Percentiles rank a stretch among this genome's conserved stretches.
Conservation (phyloP, 2,113 vertebrate genomes). For the Donacobius atricapilla region DNA sequence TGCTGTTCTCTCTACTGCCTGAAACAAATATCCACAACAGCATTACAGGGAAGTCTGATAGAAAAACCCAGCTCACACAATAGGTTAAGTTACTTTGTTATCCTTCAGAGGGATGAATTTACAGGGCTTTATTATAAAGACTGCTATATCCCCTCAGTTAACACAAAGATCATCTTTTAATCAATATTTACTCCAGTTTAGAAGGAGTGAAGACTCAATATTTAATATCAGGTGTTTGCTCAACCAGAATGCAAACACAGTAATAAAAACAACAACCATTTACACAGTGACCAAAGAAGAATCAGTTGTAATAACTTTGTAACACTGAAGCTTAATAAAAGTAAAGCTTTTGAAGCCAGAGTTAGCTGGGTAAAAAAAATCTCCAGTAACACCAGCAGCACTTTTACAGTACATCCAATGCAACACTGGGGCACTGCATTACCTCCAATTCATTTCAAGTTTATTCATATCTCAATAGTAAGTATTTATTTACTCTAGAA, state of each 20-base stretch:
- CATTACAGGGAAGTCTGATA: neutral
- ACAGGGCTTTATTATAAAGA: neutral
- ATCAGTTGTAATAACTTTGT: neutral
- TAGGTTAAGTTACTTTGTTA: neutral
- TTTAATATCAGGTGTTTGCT: neutral
- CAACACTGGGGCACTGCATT: neutral
- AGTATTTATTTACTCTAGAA: neutral
- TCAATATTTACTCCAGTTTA: neutral
- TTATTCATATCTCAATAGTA: neutral
- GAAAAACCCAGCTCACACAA: neutral
- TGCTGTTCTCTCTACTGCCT: neutral
- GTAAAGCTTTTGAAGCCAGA: neutral
- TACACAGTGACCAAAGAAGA: neutral
- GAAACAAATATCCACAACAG: neutral
- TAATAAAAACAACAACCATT: neutral
- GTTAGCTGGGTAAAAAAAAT: neutral
- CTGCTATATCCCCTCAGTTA: neutral
- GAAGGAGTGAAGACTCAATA: neutral
- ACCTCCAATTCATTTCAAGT: neutral
- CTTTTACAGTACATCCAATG: neutral
- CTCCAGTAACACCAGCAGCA: neutral
- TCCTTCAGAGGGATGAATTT: neutral
- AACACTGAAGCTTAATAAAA: neutral
- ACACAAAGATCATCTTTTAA: neutral
- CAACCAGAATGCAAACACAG: neutral